phyloP scores from a whole-genome alignment of 2,113 vertebrate genomes.

The Hippocampus abdominalis region DNA sequence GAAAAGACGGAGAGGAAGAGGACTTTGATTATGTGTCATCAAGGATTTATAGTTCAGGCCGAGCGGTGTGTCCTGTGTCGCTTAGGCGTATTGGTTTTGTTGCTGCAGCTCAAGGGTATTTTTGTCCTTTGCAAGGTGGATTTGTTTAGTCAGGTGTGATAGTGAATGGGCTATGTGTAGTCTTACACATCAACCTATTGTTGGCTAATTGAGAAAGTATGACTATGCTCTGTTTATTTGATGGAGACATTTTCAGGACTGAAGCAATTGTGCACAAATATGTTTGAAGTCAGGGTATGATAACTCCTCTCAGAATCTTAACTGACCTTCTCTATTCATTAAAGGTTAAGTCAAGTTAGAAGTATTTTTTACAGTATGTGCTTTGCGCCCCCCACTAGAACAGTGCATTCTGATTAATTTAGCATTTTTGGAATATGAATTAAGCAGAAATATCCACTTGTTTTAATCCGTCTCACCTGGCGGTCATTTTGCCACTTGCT shows the following conservation, averaged over 20 bases:
- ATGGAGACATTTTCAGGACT: neutral
- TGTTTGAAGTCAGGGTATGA: neutral
- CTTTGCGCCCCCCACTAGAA: too few relatives aligned
- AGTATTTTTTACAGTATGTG: too few relatives aligned
- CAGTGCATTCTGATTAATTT: too few relatives aligned
- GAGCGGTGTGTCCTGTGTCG: conserved; percentile 22
- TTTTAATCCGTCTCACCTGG: too few relatives aligned
- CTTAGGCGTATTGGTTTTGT: conserved; percentile 14
- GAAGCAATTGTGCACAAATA: neutral
- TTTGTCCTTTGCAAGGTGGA: neutral
- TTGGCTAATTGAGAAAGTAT: conserved; percentile 11
- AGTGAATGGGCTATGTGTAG: neutral
- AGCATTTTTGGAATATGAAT: too few relatives aligned
- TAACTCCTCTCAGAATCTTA: neutral
- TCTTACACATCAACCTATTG: conserved; percentile 2
- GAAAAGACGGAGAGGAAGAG: conserved; percentile 17
- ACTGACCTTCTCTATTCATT: neutral
- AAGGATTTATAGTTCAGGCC: conserved; percentile 41
- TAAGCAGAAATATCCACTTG: too few relatives aligned
- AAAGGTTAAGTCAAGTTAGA: too few relatives aligned
- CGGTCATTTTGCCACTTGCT: too few relatives aligned
- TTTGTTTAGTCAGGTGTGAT: conserved; percentile 5
- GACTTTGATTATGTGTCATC: conserved; percentile 41
- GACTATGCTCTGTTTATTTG: conserved; percentile 4
- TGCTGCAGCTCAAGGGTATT: conserved; percentile 24